A percentile compares a stretch with the other conserved stretches of the same genome.
phyloP scores from a whole-genome alignment of 2,797 vertebrate genomes.

The Pipistrellus pipistrellus region DNA sequence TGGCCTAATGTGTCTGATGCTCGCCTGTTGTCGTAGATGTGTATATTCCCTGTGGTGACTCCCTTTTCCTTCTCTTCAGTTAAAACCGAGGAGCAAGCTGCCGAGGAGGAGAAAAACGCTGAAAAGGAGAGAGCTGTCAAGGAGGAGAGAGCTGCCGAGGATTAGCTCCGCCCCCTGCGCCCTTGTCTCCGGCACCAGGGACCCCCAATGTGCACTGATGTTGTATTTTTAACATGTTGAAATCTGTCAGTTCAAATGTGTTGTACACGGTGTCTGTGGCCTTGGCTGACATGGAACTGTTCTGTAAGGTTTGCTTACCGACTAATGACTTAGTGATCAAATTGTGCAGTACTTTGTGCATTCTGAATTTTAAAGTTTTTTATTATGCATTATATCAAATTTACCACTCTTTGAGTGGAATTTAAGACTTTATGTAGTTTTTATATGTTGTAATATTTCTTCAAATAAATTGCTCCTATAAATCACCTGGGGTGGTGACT shows the following conservation, averaged over 20 bases:
- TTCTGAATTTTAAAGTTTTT: constrained; percentile 92
- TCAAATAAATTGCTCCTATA: constrained; percentile 97
- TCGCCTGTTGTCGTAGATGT: rapidly evolving
- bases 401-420: constrained; percentile 90
- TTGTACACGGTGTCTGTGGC: constrained; percentile 84
- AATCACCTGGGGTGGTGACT: constrained; percentile 72
- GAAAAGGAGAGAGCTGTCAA: constrained; percentile 87
- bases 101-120: constrained; percentile 87
- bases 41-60: not conserved
- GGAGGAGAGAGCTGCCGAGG: constrained; percentile 89
- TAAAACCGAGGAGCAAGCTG: constrained; percentile 83
- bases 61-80: constrained; percentile 83
- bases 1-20: rapidly evolving
- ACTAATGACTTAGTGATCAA: constrained; percentile 77
- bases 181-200: constrained; percentile 66
- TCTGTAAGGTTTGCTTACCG: constrained; percentile 83
- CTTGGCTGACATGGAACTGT: constrained; percentile 87
- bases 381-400: constrained; percentile 90
- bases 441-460: constrained; percentile 99
- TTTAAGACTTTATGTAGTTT: constrained; percentile 97
- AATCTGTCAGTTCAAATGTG: constrained; percentile 74
- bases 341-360: constrained; percentile 80
- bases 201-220: constrained; percentile 84
- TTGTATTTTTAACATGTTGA: constrained; percentile 64
- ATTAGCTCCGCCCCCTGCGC: constrained; percentile 84